Conservation (phyloP, 2,113 vertebrate species). For the Fregetta grallaria region DNA sequence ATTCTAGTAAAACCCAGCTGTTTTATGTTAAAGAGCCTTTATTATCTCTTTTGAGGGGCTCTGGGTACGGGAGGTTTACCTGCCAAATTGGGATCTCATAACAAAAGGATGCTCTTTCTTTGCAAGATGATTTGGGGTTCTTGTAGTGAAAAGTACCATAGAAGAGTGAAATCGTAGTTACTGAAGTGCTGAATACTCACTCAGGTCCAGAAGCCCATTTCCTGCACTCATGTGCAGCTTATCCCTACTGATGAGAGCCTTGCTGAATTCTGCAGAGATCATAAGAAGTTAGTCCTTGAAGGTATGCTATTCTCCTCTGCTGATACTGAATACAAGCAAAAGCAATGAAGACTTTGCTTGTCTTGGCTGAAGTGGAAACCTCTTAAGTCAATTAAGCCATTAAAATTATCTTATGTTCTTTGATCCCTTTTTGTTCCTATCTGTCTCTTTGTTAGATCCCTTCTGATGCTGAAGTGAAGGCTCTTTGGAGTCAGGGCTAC, state of each 20-base stretch:
- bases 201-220: neutral
- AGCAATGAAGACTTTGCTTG: neutral
- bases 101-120: neutral
- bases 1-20: neutral
- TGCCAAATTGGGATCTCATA: neutral
- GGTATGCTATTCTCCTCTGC: neutral
- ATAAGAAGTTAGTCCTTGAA: neutral
- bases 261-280: neutral
- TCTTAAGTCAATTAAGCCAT: neutral
- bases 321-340: neutral
- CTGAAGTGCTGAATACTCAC: neutral
- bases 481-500: neutral
- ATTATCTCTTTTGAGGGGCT: neutral
- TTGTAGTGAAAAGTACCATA: neutral
- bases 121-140: neutral
- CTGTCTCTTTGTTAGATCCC: neutral
- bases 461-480: neutral
- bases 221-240: neutral
- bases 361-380: neutral
- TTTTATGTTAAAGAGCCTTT: neutral
- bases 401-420: neutral
- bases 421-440: neutral
- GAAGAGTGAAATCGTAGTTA: neutral
- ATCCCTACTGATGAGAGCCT: neutral
- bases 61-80: neutral